Evolutionary conservation across 2,888 invertebrate species (phyloP).

Genomic region (Acleris holmiana): DNA sequence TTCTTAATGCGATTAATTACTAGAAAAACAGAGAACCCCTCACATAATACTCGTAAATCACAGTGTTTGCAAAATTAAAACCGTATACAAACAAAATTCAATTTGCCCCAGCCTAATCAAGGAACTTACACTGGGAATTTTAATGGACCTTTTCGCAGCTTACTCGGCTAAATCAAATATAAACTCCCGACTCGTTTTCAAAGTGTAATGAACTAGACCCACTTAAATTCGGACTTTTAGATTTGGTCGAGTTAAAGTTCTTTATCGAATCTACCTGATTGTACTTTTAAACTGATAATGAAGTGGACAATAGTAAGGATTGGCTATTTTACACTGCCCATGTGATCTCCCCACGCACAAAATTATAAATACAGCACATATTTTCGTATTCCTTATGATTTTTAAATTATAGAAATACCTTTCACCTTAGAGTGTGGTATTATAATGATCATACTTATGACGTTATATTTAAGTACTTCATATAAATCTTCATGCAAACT

Average conservation of each 20-base stretch:
- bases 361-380: too few species aligned
- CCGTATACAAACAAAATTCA: constrained; percentile 35
- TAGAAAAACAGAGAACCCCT: too few species aligned
- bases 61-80: constrained; percentile 34
- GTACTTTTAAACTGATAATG: neutral
- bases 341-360: too few species aligned
- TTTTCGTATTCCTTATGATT: too few species aligned
- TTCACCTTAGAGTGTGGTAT: too few species aligned
- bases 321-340: too few species aligned
- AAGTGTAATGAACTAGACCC: constrained; percentile 46
- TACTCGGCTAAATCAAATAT: constrained; percentile 43
- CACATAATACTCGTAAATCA: constrained; percentile 25
- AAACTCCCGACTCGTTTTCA: constrained; percentile 35
- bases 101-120: constrained; percentile 37
- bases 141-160: constrained; percentile 38
- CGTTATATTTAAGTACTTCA: too few species aligned
- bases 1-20: constrained; percentile 5
- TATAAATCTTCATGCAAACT: too few species aligned
- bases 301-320: too few species aligned
- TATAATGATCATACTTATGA: too few species aligned
- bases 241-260: constrained; percentile 10
- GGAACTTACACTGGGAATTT: constrained; percentile 39
- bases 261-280: constrained; percentile 1
- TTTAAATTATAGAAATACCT: too few species aligned
- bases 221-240: constrained; percentile 34